phyloP scores from a whole-genome alignment of 2,888 invertebrate species.

The Entomobrya multifasciata region DNA sequence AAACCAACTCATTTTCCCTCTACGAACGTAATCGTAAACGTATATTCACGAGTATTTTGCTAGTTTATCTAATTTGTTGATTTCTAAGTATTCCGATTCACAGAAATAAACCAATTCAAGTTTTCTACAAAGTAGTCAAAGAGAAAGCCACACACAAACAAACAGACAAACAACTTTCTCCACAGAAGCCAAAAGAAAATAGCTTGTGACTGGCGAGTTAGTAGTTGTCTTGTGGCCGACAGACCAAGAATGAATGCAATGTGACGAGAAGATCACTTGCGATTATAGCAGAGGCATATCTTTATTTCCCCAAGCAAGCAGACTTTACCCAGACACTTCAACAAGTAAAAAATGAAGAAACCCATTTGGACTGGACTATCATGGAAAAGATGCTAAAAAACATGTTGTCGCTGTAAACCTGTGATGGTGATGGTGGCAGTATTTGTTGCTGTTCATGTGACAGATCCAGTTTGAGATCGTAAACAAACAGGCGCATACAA shows the following conservation, averaged over 20 bases:
- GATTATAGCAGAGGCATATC: not conserved
- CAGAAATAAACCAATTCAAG: too few species aligned
- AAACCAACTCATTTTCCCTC: too few species aligned
- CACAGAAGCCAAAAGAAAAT: not conserved
- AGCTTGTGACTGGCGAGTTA: conserved; percentile 12
- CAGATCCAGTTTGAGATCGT: conserved; percentile 32
- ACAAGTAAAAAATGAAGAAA: conserved; percentile 43
- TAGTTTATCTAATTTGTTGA: too few species aligned
- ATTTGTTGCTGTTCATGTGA: conserved; percentile 27
- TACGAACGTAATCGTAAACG: too few species aligned
- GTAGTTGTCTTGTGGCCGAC: conserved; percentile 38
- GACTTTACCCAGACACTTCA: conserved; percentile 18
- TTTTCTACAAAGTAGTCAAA: too few species aligned
- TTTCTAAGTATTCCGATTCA: too few species aligned
- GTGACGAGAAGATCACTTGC: conserved; percentile 1
- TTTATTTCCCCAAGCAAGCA: not conserved
- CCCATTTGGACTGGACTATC: not conserved
- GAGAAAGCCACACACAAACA: not conserved
- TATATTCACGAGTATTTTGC: too few species aligned
- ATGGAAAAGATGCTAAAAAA: not conserved
- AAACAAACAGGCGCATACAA: conserved; percentile 6
- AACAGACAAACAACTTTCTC: not conserved
- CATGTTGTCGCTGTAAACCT: not conserved
- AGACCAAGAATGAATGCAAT: conserved; percentile 31
- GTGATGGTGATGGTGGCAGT: not conserved